Conservation (phyloP, 1,140 invertebrate genomes). For the Anagrus nilaparvatae region DNA sequence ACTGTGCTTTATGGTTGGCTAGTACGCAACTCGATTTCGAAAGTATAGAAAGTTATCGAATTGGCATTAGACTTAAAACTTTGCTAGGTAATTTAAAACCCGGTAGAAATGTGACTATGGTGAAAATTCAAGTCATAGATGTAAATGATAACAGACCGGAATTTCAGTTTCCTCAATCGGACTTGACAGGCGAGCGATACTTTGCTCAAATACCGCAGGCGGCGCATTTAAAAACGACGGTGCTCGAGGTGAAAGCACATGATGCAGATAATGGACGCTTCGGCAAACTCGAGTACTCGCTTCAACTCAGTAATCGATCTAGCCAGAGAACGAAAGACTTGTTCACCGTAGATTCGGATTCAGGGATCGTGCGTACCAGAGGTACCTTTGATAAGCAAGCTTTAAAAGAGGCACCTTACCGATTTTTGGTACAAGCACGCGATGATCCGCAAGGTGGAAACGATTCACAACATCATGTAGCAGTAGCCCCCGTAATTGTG, state of each 20-base stretch:
- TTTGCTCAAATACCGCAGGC: conserved; percentile 61
- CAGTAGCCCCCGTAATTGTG: conserved; percentile 55
- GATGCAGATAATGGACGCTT: conserved; percentile 74
- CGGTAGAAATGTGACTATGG: conserved; percentile 55
- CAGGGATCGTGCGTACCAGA: conserved; percentile 63
- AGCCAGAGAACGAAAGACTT: conserved; percentile 42
- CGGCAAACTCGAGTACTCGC: conserved; percentile 63
- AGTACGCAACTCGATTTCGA: conserved; percentile 65
- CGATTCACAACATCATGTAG: conserved; percentile 51
- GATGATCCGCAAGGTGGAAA: conserved; percentile 58
- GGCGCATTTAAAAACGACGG: conserved; percentile 58
- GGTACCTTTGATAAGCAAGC: conserved; percentile 59
- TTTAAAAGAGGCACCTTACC: conserved; percentile 51
- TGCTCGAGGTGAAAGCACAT: conserved; percentile 68
- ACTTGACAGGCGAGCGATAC: conserved; percentile 47
- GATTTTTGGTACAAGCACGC: conserved; percentile 60
- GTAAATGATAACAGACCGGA: conserved; percentile 78
- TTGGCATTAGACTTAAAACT: conserved; percentile 68
- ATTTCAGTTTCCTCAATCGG: conserved; percentile 59
- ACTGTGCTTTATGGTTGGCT: conserved; percentile 65
- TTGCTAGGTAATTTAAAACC: conserved; percentile 67
- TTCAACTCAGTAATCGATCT: conserved; percentile 49
- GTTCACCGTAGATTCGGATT: conserved; percentile 61
- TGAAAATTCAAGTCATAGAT: conserved; percentile 75
- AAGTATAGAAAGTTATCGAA: conserved; percentile 55